Evolutionary conservation across 2,113 vertebrate genomes (phyloP).

Genomic region (Anguilla rostrata): DNA sequence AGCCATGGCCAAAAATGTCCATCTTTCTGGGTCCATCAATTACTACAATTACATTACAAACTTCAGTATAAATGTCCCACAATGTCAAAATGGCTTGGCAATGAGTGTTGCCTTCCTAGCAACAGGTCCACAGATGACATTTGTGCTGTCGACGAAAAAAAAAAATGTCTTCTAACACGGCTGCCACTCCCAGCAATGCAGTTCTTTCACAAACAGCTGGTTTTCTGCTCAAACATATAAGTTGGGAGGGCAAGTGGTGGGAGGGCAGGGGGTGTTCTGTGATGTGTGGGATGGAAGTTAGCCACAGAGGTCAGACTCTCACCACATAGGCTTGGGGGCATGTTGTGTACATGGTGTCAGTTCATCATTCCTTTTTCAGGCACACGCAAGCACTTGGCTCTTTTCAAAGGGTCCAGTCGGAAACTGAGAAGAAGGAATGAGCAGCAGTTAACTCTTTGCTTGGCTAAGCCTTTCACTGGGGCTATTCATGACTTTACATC

Average conservation of each 20-base stretch:
- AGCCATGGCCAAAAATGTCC: background rate
- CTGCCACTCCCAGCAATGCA: background rate
- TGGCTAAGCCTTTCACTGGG: background rate
- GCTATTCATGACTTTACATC: background rate
- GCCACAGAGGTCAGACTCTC: background rate
- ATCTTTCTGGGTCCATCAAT: background rate
- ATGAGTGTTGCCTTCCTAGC: background rate
- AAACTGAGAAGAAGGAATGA: background rate
- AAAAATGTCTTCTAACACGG: background rate
- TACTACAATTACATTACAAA: background rate
- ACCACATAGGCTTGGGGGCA: background rate
- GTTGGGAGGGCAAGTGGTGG: background rate
- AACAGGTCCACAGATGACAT: background rate
- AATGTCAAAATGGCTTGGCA: background rate
- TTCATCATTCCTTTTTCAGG: background rate
- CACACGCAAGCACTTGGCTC: background rate
- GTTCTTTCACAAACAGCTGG: background rate
- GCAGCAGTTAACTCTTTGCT: background rate
- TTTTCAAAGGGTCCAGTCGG: background rate
- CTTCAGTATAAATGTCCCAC: background rate
- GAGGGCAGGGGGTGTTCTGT: background rate
- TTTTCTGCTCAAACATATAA: constrained; percentile 1
- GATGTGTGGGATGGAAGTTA: background rate
- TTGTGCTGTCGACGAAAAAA: background rate
- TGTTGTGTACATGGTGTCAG: background rate